These are phyloP conservation scores for Hirtodrosophila histrioides DNA, from an alignment of 2,888 invertebrate species.

Conservation along the genomic window DNA sequence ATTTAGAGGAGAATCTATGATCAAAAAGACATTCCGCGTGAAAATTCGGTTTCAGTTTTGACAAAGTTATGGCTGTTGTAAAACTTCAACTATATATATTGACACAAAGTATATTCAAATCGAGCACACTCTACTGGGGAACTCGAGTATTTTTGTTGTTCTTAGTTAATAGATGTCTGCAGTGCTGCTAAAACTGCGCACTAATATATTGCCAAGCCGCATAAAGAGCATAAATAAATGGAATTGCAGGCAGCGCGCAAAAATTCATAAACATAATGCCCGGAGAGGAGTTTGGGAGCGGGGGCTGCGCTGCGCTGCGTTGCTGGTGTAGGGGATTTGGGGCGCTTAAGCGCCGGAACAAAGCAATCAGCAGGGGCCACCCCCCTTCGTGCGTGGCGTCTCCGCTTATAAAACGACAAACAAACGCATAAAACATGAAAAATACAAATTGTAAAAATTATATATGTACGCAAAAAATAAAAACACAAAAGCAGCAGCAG, in stretches of 20 bases:
- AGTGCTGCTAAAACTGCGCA: slow-evolving; percentile 46
- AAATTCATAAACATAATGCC: slow-evolving; percentile 54
- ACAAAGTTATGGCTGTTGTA: too few species aligned
- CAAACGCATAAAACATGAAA: slow-evolving; percentile 59
- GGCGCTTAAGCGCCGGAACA: slow-evolving; percentile 75
- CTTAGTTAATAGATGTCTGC: slow-evolving; percentile 46
- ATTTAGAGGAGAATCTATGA: too few species aligned
- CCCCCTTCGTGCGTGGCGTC: slow-evolving; percentile 59
- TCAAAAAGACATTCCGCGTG: too few species aligned
- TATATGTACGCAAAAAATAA: slow-evolving; percentile 20
- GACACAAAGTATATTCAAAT: too few species aligned
- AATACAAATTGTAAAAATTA: slow-evolving; percentile 29
- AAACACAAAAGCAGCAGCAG: slow-evolving; percentile 34
- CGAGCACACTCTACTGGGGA: too few species aligned
- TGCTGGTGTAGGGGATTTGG: slow-evolving; percentile 38
- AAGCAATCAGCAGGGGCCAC: slow-evolving; percentile 61
- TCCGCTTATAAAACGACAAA: slow-evolving; percentile 24
- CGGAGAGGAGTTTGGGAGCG: not conserved
- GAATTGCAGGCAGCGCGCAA: slow-evolving; percentile 28
- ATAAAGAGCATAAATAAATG: slow-evolving; percentile 43
- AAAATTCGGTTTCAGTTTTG: too few species aligned
- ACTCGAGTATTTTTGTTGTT: slow-evolving; percentile 1
- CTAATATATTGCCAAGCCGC: slow-evolving; percentile 39
- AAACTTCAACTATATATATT: too few species aligned
- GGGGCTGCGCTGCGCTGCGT: slow-evolving; percentile 1